These are phyloP conservation scores for Halichoerus grypus DNA, from an alignment of 2,113 vertebrate genomes.

Conservation along the genomic window DNA sequence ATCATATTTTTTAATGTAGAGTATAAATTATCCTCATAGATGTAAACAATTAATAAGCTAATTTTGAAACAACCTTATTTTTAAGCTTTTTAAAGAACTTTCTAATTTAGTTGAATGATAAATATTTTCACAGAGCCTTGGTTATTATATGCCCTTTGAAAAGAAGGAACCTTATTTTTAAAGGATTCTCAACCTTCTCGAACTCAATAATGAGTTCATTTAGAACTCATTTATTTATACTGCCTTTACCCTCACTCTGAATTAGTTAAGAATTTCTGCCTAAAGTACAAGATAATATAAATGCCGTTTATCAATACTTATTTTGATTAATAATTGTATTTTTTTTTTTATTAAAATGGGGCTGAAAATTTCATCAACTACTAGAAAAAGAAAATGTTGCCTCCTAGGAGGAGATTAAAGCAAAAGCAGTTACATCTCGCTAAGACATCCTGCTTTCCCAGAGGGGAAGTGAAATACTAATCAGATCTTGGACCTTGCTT, in stretches of 20 bases:
- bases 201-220: not conserved
- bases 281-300: not conserved
- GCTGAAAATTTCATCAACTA: constrained; percentile 32
- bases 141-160: not conserved
- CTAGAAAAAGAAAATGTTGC: constrained; percentile 3
- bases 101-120: not conserved
- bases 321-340: constrained; percentile 52
- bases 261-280: constrained; percentile 11
- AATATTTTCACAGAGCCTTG: not conserved
- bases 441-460: not conserved
- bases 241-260: not conserved
- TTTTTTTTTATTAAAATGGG: constrained; percentile 9
- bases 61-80: not conserved
- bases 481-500: constrained; percentile 16
- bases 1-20: not conserved
- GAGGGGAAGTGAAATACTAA: not conserved
- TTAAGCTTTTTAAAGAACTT: constrained; percentile 6
- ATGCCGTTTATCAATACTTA: constrained; percentile 7
- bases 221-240: constrained; percentile 1
- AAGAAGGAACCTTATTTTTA: constrained; percentile 19
- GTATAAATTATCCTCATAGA: not conserved
- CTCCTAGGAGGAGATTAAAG: not conserved
- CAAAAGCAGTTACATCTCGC: not conserved
- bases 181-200: not conserved
- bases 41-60: not conserved